Evolutionary conservation across 2,888 invertebrate genomes (phyloP).

Genomic region (Tetramorium bicarinatum): DNA sequence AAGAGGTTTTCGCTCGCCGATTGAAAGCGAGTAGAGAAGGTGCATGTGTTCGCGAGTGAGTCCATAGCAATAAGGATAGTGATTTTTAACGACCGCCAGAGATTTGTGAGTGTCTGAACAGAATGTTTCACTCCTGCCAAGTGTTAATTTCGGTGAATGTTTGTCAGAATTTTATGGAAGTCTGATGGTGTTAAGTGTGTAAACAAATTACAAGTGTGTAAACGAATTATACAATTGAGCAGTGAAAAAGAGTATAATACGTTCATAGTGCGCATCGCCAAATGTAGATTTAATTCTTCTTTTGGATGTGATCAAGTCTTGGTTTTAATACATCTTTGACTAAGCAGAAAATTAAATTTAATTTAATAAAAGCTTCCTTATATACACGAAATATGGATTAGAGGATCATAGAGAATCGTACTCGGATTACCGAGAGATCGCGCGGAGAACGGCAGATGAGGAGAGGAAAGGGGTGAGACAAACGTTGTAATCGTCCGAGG

Average conservation of each 20-base stretch:
- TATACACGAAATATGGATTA: not conserved
- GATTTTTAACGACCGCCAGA: not conserved
- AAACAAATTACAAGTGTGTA: not conserved
- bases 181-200: not conserved
- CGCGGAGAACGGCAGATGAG: conserved; percentile 6
- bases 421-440: not conserved
- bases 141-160: not conserved
- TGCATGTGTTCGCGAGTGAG: conserved; percentile 29
- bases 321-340: not conserved
- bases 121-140: not conserved
- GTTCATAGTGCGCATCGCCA: not conserved
- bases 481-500: conserved; percentile 71
- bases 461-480: conserved; percentile 67
- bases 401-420: not conserved
- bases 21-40: conserved; percentile 45
- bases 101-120: not conserved
- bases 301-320: not conserved
- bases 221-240: not conserved
- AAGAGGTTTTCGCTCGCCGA: conserved; percentile 16
- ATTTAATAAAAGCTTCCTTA: not conserved
- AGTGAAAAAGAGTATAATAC: not conserved
- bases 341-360: not conserved
- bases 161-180: not conserved
- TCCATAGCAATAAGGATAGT: conserved; percentile 14
- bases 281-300: not conserved